phyloP scores from a whole-genome alignment of 2,113 vertebrate species.

The Cavia porcellus region DNA sequence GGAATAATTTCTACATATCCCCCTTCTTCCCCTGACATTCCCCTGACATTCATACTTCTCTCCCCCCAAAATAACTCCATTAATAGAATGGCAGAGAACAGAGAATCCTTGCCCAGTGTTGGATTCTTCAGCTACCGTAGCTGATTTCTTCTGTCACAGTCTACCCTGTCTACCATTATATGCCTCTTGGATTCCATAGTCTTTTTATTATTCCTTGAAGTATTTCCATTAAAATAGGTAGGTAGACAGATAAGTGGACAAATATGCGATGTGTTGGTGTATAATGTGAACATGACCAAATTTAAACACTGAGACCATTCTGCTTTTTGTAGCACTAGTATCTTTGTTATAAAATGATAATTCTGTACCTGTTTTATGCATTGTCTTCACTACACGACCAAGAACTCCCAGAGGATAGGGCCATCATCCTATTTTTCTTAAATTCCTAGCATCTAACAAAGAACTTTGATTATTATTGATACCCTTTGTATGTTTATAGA shows the following conservation, averaged over 20 bases:
- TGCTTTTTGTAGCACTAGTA: background rate
- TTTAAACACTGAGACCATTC: conserved; percentile 19
- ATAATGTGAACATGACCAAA: background rate
- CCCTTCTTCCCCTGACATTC: background rate
- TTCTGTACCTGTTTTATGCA: background rate
- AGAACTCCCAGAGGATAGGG: background rate
- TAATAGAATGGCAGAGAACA: background rate
- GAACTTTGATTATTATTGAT: background rate
- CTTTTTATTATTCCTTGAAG: conserved; percentile 2
- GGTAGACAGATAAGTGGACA: background rate
- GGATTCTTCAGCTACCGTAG: background rate
- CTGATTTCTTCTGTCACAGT: background rate
- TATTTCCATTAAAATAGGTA: background rate
- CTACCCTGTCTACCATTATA: background rate
- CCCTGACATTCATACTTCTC: background rate
- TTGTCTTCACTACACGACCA: background rate
- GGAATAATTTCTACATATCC: background rate
- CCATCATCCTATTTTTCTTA: background rate
- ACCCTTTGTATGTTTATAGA: background rate
- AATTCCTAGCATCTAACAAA: conserved; percentile 43
- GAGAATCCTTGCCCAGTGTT: background rate
- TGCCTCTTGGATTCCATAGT: background rate
- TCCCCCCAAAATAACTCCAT: background rate
- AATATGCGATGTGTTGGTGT: background rate
- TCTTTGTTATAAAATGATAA: background rate